phyloP scores from a whole-genome alignment of 2,888 invertebrate species.

The Drosophila meridionalis region DNA sequence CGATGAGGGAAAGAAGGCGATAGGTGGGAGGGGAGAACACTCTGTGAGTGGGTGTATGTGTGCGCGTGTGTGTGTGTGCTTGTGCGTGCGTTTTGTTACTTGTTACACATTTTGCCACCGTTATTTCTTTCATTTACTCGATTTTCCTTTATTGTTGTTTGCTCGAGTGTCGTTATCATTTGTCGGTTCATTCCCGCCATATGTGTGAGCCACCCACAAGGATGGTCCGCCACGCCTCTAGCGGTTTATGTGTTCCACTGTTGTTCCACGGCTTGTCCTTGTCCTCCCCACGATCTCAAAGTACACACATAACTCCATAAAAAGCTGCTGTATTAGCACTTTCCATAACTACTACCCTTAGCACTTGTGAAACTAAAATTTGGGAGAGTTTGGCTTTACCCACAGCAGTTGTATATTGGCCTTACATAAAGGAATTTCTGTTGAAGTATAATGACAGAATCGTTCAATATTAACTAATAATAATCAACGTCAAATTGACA shows the following conservation, averaged over 20 bases:
- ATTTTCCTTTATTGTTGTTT: slow-evolving; percentile 80
- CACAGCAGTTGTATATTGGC: slow-evolving; percentile 4
- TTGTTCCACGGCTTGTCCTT: slow-evolving; percentile 38
- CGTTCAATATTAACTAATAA: neutral
- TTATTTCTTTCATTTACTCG: slow-evolving; percentile 78
- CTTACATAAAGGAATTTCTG: neutral
- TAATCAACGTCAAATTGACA: neutral
- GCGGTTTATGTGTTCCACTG: slow-evolving; percentile 42
- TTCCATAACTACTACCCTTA: slow-evolving; percentile 21
- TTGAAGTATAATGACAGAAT: neutral
- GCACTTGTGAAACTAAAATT: slow-evolving; percentile 14
- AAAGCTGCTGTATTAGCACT: slow-evolving; percentile 50
- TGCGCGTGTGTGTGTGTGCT: slow-evolving; percentile 15
- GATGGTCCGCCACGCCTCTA: slow-evolving; percentile 1
- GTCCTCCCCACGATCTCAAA: slow-evolving; percentile 29
- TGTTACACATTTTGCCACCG: slow-evolving; percentile 72
- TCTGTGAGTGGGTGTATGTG: neutral
- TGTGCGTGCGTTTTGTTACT: slow-evolving; percentile 58
- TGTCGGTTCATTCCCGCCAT: slow-evolving; percentile 71
- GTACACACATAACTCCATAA: slow-evolving; percentile 10
- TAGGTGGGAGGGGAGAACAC: neutral
- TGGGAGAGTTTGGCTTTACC: neutral
- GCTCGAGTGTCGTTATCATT: slow-evolving; percentile 80
- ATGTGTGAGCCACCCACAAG: slow-evolving; percentile 49
- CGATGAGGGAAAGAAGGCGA: neutral